A percentile compares a stretch with the other conserved stretches of the same genome.
Evolutionary conservation across 1,140 invertebrate genomes (phyloP).

Genomic region (Mamestra configurata): DNA sequence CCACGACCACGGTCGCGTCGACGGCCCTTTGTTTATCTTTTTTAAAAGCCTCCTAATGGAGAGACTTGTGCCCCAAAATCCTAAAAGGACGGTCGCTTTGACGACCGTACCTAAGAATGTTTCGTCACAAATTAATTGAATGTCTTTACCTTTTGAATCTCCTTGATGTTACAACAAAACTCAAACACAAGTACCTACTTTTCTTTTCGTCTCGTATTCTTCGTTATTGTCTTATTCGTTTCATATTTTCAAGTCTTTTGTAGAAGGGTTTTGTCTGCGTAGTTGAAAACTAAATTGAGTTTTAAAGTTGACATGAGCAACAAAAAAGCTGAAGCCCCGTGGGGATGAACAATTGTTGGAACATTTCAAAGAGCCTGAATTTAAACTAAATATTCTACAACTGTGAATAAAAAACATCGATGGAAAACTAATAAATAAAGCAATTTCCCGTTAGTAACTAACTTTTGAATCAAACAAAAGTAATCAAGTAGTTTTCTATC

Average conservation of each 20-base stretch:
- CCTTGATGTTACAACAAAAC: constrained; percentile 45
- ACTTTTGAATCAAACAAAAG: constrained; percentile 30
- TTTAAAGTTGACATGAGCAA: constrained; percentile 19
- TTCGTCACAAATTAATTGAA: constrained; percentile 53
- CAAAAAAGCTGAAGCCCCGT: constrained; percentile 1
- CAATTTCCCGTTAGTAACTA: neutral
- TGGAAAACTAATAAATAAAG: neutral
- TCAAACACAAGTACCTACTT: constrained; percentile 27
- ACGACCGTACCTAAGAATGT: constrained; percentile 52
- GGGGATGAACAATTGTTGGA: neutral
- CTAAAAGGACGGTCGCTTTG: constrained; percentile 47
- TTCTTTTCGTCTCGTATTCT: constrained; percentile 24
- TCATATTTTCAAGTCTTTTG: constrained; percentile 42
- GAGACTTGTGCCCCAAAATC: constrained; percentile 52
- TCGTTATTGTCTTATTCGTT: constrained; percentile 32
- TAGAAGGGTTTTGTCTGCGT: constrained; percentile 25
- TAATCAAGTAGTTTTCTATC: constrained; percentile 31
- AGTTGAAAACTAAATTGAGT: constrained; percentile 23
- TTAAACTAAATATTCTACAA: neutral
- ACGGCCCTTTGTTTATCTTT: constrained; percentile 63
- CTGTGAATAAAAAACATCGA: neutral
- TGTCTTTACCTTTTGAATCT: constrained; percentile 51
- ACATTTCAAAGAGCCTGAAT: neutral
- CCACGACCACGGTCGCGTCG: constrained; percentile 4
- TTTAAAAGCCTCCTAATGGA: constrained; percentile 64